Percentiles rank a stretch among this genome's conserved stretches.
Evolutionary conservation across 2,113 vertebrate species (phyloP).

Genomic region (Corydoras sp.): DNA sequence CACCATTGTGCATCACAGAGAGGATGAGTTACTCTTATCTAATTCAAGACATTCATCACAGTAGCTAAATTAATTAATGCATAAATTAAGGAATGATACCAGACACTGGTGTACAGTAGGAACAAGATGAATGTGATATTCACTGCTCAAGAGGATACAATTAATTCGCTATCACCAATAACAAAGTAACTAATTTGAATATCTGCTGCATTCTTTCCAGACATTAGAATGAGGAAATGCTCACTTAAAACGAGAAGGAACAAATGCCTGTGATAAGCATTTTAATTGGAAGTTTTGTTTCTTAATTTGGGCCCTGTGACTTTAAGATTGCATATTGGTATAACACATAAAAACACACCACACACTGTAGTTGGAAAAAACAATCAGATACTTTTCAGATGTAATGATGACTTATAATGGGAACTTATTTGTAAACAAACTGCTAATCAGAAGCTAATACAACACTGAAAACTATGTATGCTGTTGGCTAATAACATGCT

Average conservation of each 20-base stretch:
- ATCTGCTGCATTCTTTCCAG: constrained; percentile 54
- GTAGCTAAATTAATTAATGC: constrained; percentile 67
- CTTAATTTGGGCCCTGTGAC: constrained; percentile 59
- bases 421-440: constrained; percentile 63
- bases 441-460: constrained; percentile 56
- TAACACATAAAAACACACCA: constrained; percentile 46
- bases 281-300: constrained; percentile 66
- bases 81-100: constrained; percentile 69
- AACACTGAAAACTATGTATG: constrained; percentile 45
- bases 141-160: constrained; percentile 63
- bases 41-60: constrained; percentile 65
- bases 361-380: constrained; percentile 51
- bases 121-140: constrained; percentile 60
- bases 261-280: constrained; percentile 52
- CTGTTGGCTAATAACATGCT: constrained; percentile 59
- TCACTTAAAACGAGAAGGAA: constrained; percentile 46
- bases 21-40: constrained; percentile 50
- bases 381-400: constrained; percentile 50
- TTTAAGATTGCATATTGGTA: constrained; percentile 54
- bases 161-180: constrained; percentile 58
- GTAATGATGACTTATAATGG: constrained; percentile 58
- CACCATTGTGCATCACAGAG: constrained; percentile 36
- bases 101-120: constrained; percentile 59
- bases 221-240: constrained; percentile 60
- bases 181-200: constrained; percentile 70